Evolutionary conservation across 1,140 invertebrate genomes (phyloP), one percentile per base, ranked within the genome.

Genomic region (Polyergus mexicanus): DNA sequence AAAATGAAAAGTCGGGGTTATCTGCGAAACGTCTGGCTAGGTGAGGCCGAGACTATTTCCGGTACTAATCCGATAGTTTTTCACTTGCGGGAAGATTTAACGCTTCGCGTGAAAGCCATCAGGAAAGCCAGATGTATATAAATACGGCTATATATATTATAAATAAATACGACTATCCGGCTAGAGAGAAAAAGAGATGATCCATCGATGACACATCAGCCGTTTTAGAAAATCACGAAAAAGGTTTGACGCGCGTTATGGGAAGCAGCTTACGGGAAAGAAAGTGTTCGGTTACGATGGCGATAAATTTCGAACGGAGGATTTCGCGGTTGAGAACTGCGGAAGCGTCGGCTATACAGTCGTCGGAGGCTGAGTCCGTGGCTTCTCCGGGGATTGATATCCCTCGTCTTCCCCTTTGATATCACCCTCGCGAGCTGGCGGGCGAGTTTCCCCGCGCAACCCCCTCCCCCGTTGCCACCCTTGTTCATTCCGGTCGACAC

Each of bases 281-380:
- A 71, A 92, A 93, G 83, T 87, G 92, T 93, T 93, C 91, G 88
- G 93, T 94, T 94, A 94, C 93, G 92, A 94, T 90, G 84, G 91
- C 93, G 93, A 95, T 94, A 95, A 95, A 94, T 94, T 51, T 94
- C 75, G 86, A 93, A 90, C 90, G 91, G 80, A 91, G 92, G 92
- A 94, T 94, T 95, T 93, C 90, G 93, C 92, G 93, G 94, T 92
- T 94, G 93, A 94, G 93, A 94, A 92, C 92, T 93, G 92, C 92
- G 92, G 91, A 92, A 92, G 90, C 89, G 83, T 91, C 54, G 84
- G 56, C 41, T 84, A 62, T 72, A 68, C 28, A 56, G 44, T 56
- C 38, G 63, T 47, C 62, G 35, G 83, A 69, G 77, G 63, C 44
- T 71, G 78, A 84, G 86, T 62, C 81, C 83, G 84, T 85, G 85